A percentile compares a stretch with the other conserved stretches of the same genome.
Conservation (phyloP, 2,888 invertebrate species). For the Dromius quadrimaculatus region DNA sequence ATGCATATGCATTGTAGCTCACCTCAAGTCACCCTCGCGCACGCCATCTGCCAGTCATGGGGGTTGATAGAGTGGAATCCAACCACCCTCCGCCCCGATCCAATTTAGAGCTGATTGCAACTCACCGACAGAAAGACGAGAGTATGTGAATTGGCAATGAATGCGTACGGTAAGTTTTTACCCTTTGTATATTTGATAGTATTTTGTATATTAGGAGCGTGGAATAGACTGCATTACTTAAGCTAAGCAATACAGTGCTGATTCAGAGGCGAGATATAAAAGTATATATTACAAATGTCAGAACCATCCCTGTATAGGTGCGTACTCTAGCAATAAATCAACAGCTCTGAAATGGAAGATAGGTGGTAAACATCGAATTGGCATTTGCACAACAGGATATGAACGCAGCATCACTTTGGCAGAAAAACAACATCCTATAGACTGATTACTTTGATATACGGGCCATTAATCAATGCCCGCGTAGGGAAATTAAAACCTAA, state of each 20-base stretch:
- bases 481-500: slow-evolving; percentile 40
- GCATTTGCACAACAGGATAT: neutral
- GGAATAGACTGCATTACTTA: too few relatives aligned
- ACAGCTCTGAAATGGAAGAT: neutral
- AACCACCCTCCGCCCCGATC: slow-evolving; percentile 63
- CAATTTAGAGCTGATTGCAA: slow-evolving; percentile 67
- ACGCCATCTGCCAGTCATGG: slow-evolving; percentile 66
- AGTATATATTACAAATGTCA: slow-evolving; percentile 4
- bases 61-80: slow-evolving; percentile 55
- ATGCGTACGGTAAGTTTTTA: too few relatives aligned
- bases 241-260: too few relatives aligned
- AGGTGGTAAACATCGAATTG: neutral
- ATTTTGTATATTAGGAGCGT: too few relatives aligned
- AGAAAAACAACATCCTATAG: slow-evolving; percentile 48
- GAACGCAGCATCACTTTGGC: neutral
- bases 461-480: slow-evolving; percentile 62
- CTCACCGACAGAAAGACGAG: too few relatives aligned
- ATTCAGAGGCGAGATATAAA: too few relatives aligned
- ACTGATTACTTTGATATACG: slow-evolving; percentile 66
- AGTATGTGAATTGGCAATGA: too few relatives aligned
- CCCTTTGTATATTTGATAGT: too few relatives aligned
- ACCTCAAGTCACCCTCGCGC: slow-evolving; percentile 64
- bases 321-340: neutral
- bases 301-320: neutral
- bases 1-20: slow-evolving; percentile 65